Percentiles rank a stretch among this genome's conserved stretches.
Conservation (phyloP, 2,113 vertebrate genomes). For the Chionis minor region DNA sequence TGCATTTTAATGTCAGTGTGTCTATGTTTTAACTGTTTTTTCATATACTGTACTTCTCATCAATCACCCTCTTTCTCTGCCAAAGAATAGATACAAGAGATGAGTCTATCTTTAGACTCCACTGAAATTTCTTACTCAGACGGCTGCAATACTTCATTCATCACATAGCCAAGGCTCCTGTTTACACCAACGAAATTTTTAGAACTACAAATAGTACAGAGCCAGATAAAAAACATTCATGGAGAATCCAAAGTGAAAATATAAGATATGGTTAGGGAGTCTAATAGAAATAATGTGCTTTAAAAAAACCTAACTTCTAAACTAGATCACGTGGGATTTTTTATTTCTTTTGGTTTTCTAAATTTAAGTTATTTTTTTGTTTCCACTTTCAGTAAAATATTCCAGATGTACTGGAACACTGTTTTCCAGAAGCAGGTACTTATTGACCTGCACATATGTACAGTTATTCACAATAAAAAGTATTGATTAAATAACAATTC, state of each 20-base stretch:
- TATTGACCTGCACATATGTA: neutral
- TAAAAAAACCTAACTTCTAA: neutral
- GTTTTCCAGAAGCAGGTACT: neutral
- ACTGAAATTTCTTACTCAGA: neutral
- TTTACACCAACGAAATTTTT: neutral
- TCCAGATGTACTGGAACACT: neutral
- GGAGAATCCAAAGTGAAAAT: neutral
- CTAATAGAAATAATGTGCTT: neutral
- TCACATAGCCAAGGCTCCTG: neutral
- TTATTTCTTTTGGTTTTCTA: neutral
- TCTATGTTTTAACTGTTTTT: constrained; percentile 50
- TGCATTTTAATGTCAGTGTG: constrained; percentile 61
- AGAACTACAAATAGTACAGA: neutral
- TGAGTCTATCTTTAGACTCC: constrained; percentile 10
- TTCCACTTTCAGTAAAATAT: neutral
- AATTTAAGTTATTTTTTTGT: neutral
- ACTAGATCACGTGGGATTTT: neutral
- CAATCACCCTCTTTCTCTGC: constrained; percentile 38
- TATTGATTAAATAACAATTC: neutral
- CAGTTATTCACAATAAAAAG: neutral
- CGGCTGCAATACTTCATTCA: neutral
- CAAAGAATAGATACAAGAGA: constrained; percentile 6
- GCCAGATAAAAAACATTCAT: neutral
- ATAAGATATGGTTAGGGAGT: neutral
- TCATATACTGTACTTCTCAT: constrained; percentile 39